Conservation (phyloP, 2,113 vertebrate species). For the Pelmatolapia mariae region DNA sequence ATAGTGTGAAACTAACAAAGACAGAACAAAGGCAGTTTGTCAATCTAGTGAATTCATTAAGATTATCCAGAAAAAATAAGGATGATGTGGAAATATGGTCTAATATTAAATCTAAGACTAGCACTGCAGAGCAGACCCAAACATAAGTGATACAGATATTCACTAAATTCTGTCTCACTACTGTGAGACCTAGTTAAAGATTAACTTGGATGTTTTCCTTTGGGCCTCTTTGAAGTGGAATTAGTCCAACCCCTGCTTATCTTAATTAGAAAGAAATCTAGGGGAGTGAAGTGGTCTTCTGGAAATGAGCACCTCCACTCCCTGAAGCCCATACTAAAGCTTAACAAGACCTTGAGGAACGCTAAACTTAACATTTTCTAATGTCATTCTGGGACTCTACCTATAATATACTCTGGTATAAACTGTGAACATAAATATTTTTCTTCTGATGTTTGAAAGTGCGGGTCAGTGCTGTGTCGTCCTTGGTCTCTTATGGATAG, state of each 20-base stretch:
- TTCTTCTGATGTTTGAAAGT: neutral
- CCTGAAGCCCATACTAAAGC: constrained; percentile 5
- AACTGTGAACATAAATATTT: neutral
- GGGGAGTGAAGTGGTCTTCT: constrained; percentile 53
- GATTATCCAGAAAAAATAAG: neutral
- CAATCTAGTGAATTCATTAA: neutral
- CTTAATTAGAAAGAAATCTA: constrained; percentile 67
- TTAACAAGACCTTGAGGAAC: neutral
- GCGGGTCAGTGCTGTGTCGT: neutral
- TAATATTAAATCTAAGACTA: neutral
- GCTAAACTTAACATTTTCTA: constrained; percentile 18
- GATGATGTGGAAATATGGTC: neutral
- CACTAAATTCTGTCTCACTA: constrained; percentile 23
- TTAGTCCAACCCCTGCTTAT: constrained; percentile 59
- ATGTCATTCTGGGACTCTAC: neutral
- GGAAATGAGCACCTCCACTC: constrained; percentile 38
- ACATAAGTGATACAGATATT: neutral
- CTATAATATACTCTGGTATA: neutral
- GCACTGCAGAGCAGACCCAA: neutral
- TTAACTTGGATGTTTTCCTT: constrained; percentile 64
- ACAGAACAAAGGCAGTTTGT: neutral
- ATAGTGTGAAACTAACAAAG: neutral
- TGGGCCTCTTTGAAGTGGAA: constrained; percentile 67
- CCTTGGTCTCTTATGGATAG: neutral
- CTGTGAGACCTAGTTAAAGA: constrained; percentile 53